A percentile compares a stretch with the other conserved stretches of the same genome.
Evolutionary conservation across 1,140 invertebrate genomes (phyloP).

Genomic region (Sipha flava): DNA sequence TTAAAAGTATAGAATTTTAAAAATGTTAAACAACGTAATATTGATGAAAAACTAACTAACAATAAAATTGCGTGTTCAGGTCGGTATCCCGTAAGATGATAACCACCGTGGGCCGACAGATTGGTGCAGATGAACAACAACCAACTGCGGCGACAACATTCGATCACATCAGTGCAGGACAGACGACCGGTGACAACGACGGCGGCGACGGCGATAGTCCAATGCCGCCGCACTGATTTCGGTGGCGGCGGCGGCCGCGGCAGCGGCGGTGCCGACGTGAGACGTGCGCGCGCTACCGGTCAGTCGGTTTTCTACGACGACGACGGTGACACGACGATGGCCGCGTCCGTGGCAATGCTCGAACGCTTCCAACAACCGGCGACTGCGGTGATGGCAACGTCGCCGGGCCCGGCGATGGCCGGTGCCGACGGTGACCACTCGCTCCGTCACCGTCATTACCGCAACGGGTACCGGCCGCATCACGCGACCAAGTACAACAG

Average conservation of each 20-base stretch:
- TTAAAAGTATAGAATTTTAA: too few species aligned
- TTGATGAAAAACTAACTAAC: too few species aligned
- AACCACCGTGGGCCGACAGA: neutral
- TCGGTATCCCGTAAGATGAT: constrained; percentile 1
- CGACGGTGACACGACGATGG: neutral
- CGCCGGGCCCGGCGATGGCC: neutral
- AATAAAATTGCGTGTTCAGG: neutral
- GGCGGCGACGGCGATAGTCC: neutral
- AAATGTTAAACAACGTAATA: too few species aligned
- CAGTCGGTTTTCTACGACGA: neutral
- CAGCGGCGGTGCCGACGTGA: neutral
- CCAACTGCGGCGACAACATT: neutral
- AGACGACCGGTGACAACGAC: neutral
- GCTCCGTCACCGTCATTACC: neutral
- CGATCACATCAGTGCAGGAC: neutral
- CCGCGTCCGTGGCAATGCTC: neutral
- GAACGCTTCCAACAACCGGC: neutral
- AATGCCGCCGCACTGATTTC: neutral
- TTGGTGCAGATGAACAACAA: constrained; percentile 7
- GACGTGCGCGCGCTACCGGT: neutral
- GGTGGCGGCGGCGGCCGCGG: neutral
- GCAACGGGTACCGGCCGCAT: neutral
- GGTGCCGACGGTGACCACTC: neutral
- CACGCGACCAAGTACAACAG: constrained; percentile 39
- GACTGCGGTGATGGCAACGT: neutral